Base-by-base conservation (phyloP, 2,888 invertebrate genomes). In the Tetragnatha montana region DNA sequence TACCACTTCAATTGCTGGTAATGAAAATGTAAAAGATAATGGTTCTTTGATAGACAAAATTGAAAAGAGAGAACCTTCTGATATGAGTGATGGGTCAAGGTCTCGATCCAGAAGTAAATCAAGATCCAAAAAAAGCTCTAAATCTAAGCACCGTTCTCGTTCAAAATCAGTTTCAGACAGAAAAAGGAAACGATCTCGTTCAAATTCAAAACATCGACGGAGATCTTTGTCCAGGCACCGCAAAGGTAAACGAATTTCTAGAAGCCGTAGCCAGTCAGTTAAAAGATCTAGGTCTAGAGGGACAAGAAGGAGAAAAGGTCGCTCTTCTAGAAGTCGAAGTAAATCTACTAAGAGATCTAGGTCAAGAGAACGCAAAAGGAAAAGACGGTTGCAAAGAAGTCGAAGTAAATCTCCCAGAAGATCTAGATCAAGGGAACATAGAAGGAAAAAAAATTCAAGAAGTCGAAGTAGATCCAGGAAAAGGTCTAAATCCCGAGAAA, bases 91-190 rank as follows among this genome's bases (percentile, higher is more conserved):
- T 60, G 60, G n/a, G n/a, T 75, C 80, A 17, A 35, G 47, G n/a
- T 81, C 80, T 21, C 19, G 85, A 70, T 85, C 85, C 8, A 50
- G 78, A 51, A 85, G 85, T n/a, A 70, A 35, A 1, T 85, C 85
- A 14, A 84, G 69, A 49, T 47, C 73, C 19, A 19, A 49, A 17
- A 76, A 76, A 47, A 7, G 17, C 19, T 22, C 50, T 47, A 71
- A 82, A 71, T 22, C 71, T 19, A 74, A 49, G 19, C 49, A n/a
- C 70, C 78, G 50, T 70, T 78, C 79, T 10, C 70, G 69, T 7
- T 85, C 85, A 10, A 70, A 14, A 79, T 83, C 75, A n/a, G 21
- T 14, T 6, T 73, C 68, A 10, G 1, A 35, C 6, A 76, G 35
- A 12, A 49, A 74, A 35, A 74, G 21, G 21, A 12, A 49, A 73